Evolutionary conservation across 2,888 invertebrate species (phyloP).

Genomic region (Oscheius sp.): DNA sequence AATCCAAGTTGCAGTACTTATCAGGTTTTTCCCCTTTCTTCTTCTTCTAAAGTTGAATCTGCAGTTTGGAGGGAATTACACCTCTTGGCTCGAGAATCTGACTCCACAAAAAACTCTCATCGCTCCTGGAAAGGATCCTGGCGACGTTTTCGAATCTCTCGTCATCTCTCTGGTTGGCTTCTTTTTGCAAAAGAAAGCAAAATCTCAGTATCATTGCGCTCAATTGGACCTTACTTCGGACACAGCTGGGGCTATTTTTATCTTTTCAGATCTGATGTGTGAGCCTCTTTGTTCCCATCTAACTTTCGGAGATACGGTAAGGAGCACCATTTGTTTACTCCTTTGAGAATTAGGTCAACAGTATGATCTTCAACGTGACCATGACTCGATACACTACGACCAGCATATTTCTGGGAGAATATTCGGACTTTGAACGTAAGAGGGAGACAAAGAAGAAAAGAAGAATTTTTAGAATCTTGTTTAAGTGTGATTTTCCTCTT

Average conservation of each 20-base stretch:
- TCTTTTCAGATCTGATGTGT: background rate
- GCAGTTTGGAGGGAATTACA: background rate
- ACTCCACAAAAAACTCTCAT: background rate
- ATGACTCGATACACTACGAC: background rate
- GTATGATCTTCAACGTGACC: background rate
- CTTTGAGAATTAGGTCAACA: background rate
- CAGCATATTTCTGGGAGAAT: background rate
- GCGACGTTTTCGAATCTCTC: background rate
- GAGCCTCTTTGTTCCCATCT: background rate
- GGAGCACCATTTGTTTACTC: background rate
- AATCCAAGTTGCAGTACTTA: background rate
- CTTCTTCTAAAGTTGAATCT: background rate
- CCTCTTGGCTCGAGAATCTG: background rate
- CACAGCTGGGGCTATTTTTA: background rate
- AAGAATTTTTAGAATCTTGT: background rate
- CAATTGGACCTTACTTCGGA: background rate
- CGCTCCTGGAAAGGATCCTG: background rate
- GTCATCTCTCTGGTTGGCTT: background rate
- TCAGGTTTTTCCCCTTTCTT: background rate
- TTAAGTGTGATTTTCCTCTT: background rate
- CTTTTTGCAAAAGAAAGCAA: background rate
- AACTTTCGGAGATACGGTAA: conserved; percentile 1
- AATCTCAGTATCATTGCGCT: background rate
- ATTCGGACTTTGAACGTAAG: conserved; percentile 3
- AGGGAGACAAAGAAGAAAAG: too few relatives aligned